Evolutionary conservation across 1,140 invertebrate genomes (phyloP), one percentile per base, ranked within the genome.

Genomic region (Saccostrea glomerata): DNA sequence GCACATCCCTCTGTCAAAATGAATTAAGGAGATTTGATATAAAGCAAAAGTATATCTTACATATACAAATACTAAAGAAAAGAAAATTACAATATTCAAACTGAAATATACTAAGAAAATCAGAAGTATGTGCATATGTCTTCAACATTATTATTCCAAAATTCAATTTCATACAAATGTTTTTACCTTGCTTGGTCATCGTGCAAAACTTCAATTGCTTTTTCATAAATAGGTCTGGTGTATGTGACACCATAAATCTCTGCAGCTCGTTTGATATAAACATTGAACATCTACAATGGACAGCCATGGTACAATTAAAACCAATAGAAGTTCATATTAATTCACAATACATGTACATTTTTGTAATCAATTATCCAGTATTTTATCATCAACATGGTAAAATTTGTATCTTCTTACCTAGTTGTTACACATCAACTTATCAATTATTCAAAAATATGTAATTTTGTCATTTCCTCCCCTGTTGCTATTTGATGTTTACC

Each of bases 191-290:
- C 97, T 94, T 98, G 97, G 90, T 97, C 97, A 94, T 99, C 98
- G 25, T 97, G 96, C 56, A 99, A 95, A 15, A 97, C 96, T 95
- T 99, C 98, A 93, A 99, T 99, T 0, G 99, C 98, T 95, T 99
- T 98, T 94, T 99, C 98, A 95, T 99, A 99, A 92, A 99, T 99
- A 95, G 98, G 97, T 70, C 99, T 95, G 2, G 98, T 99, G 93
- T 99, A 97, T 0, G 99, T 98, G 0, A 99, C 97, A 47, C 99
- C 99, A 96, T 99, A 99, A 90, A 99, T 98, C 94, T 99, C 98
- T 1, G 98, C 98, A 47, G 98, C 99, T 96, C 99, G 98, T 95
- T 99, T 99, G 60, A 99, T 98, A 93, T 99, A 99, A 91, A 99
- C 98, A 94, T 99, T 99, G 94, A 98, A 99, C 96, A 99, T 98